phyloP scores from a whole-genome alignment of 2,113 vertebrate genomes.

The Myrmecophaga tridactyla region DNA sequence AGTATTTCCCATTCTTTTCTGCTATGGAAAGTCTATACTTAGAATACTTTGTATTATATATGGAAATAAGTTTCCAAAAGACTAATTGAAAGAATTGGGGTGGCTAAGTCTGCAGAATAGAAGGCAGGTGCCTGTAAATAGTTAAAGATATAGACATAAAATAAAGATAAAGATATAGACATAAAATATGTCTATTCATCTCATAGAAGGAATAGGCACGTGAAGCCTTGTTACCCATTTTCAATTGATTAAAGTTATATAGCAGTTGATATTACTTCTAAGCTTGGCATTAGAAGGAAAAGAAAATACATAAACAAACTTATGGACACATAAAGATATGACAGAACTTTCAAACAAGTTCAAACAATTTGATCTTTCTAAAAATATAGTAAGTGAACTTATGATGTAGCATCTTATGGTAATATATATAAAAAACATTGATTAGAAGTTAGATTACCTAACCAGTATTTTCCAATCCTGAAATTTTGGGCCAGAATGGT shows the following conservation, averaged over 20 bases:
- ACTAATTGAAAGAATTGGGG: background rate
- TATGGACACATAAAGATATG: background rate
- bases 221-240: background rate
- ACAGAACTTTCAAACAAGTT: background rate
- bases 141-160: background rate
- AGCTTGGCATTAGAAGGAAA: background rate
- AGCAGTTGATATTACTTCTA: background rate
- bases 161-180: too few species aligned
- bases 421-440: background rate
- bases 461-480: background rate
- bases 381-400: background rate
- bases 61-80: background rate
- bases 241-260: background rate
- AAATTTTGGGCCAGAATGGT: background rate
- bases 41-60: background rate
- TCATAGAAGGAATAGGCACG: background rate
- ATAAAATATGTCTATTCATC: too few species aligned
- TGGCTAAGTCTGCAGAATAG: background rate
- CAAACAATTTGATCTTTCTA: background rate
- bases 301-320: background rate
- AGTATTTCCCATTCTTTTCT: constrained; percentile 22
- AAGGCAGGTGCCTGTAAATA: background rate
- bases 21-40: background rate
- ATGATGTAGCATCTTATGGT: background rate
- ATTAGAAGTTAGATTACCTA: background rate